phyloP scores from a whole-genome alignment of 2,113 vertebrate species.

The Lepisosteus oculatus region DNA sequence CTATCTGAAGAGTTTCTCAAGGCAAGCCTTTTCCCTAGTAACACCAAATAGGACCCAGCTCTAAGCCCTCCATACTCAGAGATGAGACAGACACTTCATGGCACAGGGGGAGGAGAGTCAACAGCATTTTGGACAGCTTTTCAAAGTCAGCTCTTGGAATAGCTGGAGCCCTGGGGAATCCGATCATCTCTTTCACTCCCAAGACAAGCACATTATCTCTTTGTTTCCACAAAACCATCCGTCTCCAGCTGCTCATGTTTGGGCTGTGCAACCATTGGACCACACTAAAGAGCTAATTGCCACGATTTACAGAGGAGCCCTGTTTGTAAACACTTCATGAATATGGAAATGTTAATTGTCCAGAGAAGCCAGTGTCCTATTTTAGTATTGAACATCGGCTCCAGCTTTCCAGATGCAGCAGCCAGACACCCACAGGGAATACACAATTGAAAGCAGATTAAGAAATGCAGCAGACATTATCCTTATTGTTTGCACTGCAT shows the following conservation, averaged over 20 bases:
- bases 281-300: neutral
- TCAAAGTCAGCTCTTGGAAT: too few species aligned
- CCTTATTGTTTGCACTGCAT: slow-evolving; percentile 2
- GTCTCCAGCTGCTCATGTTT: neutral
- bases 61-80: too few species aligned
- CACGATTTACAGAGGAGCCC: neutral
- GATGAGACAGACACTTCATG: too few species aligned
- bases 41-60: too few species aligned
- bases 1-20: too few species aligned
- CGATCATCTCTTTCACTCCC: neutral
- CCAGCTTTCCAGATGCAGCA: neutral
- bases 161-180: neutral
- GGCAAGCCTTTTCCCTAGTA: too few species aligned
- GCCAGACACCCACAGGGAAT: neutral
- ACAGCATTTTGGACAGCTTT: too few species aligned
- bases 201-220: neutral
- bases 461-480: neutral
- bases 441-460: neutral
- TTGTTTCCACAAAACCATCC: neutral
- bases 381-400: neutral
- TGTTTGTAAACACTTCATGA: slow-evolving; percentile 2
- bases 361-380: neutral
- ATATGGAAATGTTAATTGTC: neutral
- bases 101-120: too few species aligned
- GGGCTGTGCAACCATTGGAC: neutral